Evolutionary conservation across 2,113 vertebrate species (phyloP).

Genomic region (Peromyscus leucopus): DNA sequence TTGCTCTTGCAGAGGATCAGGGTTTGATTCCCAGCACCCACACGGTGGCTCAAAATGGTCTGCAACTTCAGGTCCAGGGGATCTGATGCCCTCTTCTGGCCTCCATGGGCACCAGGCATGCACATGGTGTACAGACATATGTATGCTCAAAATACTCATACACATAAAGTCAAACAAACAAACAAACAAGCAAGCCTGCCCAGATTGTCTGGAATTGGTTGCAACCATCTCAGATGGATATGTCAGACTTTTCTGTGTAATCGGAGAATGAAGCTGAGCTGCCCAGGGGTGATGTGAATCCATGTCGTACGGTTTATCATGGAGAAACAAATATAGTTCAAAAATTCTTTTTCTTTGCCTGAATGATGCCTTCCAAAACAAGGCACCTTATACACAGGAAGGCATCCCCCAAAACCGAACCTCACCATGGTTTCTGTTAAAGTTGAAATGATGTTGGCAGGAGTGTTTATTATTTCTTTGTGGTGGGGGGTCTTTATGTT

Average conservation of each 20-base stretch:
- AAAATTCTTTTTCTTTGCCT: not conserved
- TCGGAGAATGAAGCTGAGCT: not conserved
- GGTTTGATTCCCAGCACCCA: not conserved
- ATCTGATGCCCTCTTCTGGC: not conserved
- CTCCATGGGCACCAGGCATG: not conserved
- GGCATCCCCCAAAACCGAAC: not conserved
- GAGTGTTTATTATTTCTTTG: not conserved
- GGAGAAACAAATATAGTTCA: not conserved
- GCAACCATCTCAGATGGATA: not conserved
- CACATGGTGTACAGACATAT: not conserved
- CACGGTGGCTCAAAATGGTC: not conserved
- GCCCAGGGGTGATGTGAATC: not conserved
- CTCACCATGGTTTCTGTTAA: not conserved
- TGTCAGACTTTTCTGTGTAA: not conserved
- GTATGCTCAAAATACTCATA: too few relatives aligned
- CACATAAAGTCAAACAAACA: not conserved
- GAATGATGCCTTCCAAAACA: not conserved
- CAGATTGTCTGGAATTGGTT: not conserved
- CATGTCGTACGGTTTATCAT: not conserved
- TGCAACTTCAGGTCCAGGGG: not conserved
- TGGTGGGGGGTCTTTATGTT: not conserved
- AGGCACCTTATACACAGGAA: not conserved
- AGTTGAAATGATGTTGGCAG: not conserved
- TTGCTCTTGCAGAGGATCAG: not conserved
- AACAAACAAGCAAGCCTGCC: not conserved